These are phyloP conservation scores for Clepsis dumicolana DNA, from an alignment of 2,888 invertebrate species.

Conservation along the genomic window DNA sequence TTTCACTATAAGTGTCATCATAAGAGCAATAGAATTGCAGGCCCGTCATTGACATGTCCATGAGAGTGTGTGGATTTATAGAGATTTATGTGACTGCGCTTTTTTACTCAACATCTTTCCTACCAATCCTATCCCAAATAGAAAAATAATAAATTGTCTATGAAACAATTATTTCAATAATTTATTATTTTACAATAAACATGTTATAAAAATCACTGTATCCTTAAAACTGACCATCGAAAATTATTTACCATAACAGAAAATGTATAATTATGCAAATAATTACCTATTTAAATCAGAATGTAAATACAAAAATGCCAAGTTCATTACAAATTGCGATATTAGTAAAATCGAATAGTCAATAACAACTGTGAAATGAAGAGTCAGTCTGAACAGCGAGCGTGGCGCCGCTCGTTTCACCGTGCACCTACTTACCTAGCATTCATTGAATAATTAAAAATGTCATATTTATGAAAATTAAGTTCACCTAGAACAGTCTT, in stretches of 20 bases:
- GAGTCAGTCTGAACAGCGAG: slow-evolving; percentile 34
- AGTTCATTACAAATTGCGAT: slow-evolving; percentile 24
- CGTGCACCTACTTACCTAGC: slow-evolving; percentile 33
- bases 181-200: slow-evolving; percentile 72
- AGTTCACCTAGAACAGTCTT: slow-evolving; percentile 31
- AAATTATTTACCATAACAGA: slow-evolving; percentile 49
- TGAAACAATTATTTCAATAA: slow-evolving; percentile 67
- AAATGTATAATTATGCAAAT: slow-evolving; percentile 48
- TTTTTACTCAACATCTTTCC: background rate
- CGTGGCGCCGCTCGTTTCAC: slow-evolving; percentile 21
- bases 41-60: background rate
- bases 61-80: background rate
- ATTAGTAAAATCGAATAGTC: slow-evolving; percentile 16
- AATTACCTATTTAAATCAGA: slow-evolving; percentile 34
- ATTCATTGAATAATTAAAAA: slow-evolving; percentile 28
- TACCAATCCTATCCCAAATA: slow-evolving; percentile 47
- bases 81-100: background rate
- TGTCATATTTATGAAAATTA: slow-evolving; percentile 33
- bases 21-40: background rate
- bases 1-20: background rate
- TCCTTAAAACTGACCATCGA: slow-evolving; percentile 68
- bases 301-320: slow-evolving; percentile 41
- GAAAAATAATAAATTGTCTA: slow-evolving; percentile 65
- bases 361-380: slow-evolving; percentile 40
- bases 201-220: slow-evolving; percentile 72